These are phyloP conservation scores for Cnemophilus loriae DNA, from an alignment of 2,113 vertebrate species.

Conservation along the genomic window DNA sequence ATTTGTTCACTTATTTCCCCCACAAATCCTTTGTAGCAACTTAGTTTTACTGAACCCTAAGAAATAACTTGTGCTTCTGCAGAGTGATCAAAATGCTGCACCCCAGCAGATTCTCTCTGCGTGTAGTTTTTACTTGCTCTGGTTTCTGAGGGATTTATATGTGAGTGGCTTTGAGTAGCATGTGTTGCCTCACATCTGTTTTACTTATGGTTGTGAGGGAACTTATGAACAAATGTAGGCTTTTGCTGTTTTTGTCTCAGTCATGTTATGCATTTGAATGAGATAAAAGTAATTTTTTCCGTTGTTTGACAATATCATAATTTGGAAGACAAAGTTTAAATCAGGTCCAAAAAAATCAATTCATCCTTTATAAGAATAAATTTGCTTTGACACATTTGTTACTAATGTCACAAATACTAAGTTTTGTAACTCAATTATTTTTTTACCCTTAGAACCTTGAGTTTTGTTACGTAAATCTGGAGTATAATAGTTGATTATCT, in stretches of 20 bases:
- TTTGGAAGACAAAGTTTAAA: background rate
- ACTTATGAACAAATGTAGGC: background rate
- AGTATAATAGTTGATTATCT: background rate
- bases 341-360: background rate
- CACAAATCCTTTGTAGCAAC: background rate
- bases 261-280: background rate
- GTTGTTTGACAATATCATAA: background rate
- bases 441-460: background rate
- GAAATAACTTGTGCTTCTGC: background rate
- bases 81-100: background rate
- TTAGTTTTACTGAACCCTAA: background rate
- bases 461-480: background rate
- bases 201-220: background rate
- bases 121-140: background rate
- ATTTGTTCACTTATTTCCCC: background rate
- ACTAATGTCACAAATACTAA: background rate
- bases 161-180: background rate
- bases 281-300: background rate
- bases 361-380: background rate
- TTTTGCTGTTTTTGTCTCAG: background rate
- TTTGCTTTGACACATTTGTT: background rate
- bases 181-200: background rate
- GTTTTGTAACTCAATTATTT: background rate
- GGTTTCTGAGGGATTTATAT: background rate
- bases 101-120: background rate